Conservation (phyloP, 2,797 vertebrate species). For the Neopelma chrysocephalum region DNA sequence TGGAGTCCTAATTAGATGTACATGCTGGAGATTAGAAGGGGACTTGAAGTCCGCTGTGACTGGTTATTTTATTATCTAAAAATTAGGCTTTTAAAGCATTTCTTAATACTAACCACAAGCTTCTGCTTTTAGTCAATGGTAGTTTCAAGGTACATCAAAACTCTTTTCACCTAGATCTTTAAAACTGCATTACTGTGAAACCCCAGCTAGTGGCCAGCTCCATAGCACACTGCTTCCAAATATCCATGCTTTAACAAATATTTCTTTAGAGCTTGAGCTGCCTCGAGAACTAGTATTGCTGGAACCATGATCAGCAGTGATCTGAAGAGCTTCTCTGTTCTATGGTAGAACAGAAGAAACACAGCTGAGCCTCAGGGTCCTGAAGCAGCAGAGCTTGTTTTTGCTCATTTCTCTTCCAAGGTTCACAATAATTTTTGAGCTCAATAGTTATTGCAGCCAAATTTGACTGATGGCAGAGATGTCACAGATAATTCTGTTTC, state of each 20-base stretch:
- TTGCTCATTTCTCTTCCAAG: neutral
- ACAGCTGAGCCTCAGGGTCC: neutral
- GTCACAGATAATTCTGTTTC: neutral
- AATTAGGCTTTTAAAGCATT: neutral
- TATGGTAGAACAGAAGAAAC: neutral
- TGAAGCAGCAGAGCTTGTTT: neutral
- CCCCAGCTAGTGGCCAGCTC: neutral
- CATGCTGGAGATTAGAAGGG: neutral
- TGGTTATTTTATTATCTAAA: neutral
- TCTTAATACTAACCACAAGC: neutral
- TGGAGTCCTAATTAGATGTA: neutral
- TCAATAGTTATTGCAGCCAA: neutral
- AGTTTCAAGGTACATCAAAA: neutral
- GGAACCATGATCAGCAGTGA: neutral
- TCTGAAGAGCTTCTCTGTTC: neutral
- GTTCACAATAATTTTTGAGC: neutral
- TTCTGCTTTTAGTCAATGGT: neutral
- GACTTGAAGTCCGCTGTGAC: neutral
- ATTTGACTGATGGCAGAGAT: neutral
- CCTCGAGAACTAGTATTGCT: neutral
- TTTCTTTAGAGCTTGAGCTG: neutral
- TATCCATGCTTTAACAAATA: neutral
- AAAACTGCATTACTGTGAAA: neutral
- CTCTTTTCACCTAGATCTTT: neutral
- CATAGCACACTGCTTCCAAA: neutral